These are phyloP conservation scores for Heterocephalus glaber DNA, from an alignment of 2,113 vertebrate genomes.

Conservation along the genomic window DNA sequence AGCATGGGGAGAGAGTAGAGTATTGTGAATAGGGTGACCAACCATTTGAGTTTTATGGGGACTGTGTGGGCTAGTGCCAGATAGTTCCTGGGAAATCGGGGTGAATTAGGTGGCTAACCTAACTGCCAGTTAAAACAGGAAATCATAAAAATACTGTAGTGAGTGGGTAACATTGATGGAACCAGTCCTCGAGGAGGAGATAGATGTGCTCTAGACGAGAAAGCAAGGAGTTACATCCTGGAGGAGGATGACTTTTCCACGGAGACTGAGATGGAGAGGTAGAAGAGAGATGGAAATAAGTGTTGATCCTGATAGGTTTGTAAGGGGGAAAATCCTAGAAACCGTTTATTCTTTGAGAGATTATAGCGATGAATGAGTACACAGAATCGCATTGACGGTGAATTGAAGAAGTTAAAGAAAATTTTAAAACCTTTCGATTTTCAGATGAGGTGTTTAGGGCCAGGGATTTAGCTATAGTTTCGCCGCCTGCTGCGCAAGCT, in stretches of 20 bases:
- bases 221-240: background rate
- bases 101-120: background rate
- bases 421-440: background rate
- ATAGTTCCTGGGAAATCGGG: background rate
- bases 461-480: no score
- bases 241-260: background rate
- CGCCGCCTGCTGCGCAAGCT: no score
- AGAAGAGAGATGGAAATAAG: background rate
- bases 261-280: background rate
- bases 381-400: background rate
- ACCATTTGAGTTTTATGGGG: background rate
- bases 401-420: background rate
- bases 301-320: background rate
- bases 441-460: background rate
- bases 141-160: background rate
- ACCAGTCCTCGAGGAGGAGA: background rate
- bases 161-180: background rate
- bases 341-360: conserved; percentile 3
- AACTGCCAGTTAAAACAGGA: background rate
- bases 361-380: background rate
- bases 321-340: background rate
- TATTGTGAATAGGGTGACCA: background rate
- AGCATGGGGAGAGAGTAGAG: background rate
- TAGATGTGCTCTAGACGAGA: background rate
- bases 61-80: background rate